These are phyloP conservation scores for Pangasianodon gigas DNA, from an alignment of 2,113 vertebrate genomes.

Conservation along the genomic window DNA sequence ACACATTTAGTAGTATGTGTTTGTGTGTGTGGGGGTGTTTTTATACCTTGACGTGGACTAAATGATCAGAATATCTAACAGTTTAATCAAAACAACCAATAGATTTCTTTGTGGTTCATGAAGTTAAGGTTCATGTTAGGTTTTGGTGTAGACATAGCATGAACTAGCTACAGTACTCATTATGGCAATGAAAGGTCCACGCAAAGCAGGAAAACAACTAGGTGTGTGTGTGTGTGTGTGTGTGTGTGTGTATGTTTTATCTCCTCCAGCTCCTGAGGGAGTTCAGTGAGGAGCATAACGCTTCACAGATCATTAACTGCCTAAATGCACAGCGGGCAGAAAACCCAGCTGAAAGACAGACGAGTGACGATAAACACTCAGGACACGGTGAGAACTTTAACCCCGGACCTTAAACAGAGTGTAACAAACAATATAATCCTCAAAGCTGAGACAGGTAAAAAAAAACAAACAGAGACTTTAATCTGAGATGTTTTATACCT, in stretches of 20 bases:
- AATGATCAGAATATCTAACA: not conserved
- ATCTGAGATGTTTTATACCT: not conserved
- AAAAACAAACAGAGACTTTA: not conserved
- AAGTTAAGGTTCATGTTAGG: not conserved
- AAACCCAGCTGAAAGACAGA: constrained; percentile 53
- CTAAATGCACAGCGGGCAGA: constrained; percentile 50
- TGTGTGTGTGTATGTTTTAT: not conserved
- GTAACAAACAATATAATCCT: not conserved
- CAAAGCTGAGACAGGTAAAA: not conserved
- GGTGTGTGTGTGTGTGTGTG: not conserved
- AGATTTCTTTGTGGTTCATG: not conserved
- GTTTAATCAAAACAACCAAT: not conserved
- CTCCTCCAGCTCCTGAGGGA: not conserved
- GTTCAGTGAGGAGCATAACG: constrained; percentile 30
- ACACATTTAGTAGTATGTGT: not conserved
- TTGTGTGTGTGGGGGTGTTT: no score
- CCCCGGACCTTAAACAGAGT: not conserved
- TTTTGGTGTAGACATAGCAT: not conserved
- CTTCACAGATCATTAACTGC: constrained; percentile 46
- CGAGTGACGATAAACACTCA: not conserved
- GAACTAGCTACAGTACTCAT: not conserved
- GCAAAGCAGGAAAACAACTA: not conserved
- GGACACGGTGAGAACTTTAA: constrained; percentile 5
- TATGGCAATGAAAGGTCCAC: not conserved
- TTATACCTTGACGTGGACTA: not conserved